These are phyloP conservation scores for Tadarida brasiliensis DNA, from an alignment of 2,797 vertebrate species.

Conservation along the genomic window DNA sequence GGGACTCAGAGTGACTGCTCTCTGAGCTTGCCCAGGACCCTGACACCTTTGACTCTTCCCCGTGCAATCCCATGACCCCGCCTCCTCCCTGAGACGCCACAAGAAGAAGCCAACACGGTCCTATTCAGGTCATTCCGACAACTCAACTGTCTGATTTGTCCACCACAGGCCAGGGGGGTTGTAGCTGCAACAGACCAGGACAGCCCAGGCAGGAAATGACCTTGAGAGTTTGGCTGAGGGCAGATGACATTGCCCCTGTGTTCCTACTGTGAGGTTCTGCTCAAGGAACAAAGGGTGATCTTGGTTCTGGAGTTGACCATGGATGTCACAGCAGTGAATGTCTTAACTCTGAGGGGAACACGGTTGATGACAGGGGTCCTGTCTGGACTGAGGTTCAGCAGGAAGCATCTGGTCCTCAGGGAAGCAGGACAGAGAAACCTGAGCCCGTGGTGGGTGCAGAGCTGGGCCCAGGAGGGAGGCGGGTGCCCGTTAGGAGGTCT, in stretches of 20 bases:
- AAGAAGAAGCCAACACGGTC: neutral
- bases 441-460: neutral
- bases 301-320: rapidly evolving
- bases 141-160: too few species aligned
- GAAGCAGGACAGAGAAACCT: neutral
- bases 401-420: neutral
- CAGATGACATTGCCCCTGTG: neutral
- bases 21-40: neutral
- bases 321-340: neutral
- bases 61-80: too few species aligned
- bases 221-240: rapidly evolving
- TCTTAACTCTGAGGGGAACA: neutral
- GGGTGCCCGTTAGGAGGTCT: neutral
- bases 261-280: rapidly evolving
- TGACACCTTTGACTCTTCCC: neutral
- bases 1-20: rapidly evolving
- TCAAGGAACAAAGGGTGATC: neutral
- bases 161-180: too few species aligned
- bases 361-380: too few species aligned
- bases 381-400: neutral
- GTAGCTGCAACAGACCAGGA: neutral
- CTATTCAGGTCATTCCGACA: too few species aligned
- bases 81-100: too few species aligned
- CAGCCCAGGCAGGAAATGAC: neutral
- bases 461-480: neutral